Conservation (phyloP, 2,113 vertebrate genomes). For the Orycteropus afer region DNA sequence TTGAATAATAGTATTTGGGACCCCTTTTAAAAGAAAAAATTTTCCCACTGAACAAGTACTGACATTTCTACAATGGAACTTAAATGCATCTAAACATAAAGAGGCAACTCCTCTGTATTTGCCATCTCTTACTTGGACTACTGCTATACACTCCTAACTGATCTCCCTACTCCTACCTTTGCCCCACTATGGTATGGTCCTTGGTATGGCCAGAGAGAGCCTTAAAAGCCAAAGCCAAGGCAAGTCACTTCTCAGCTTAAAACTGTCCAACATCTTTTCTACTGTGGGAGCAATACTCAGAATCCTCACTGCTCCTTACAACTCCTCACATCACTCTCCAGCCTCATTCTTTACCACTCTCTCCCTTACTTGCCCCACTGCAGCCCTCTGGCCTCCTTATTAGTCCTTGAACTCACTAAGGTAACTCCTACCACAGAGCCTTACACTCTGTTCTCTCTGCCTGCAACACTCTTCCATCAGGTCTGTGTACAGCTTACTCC, state of each 20-base stretch:
- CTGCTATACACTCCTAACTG: neutral
- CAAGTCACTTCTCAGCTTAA: neutral
- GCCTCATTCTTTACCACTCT: neutral
- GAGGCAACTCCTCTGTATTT: neutral
- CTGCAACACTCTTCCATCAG: neutral
- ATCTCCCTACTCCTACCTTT: neutral
- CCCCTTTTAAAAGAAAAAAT: neutral
- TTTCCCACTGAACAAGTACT: neutral
- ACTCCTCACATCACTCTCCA: neutral
- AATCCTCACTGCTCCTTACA: neutral
- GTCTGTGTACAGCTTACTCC: neutral
- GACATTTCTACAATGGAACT: neutral
- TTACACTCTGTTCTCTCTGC: neutral
- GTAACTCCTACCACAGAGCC: neutral
- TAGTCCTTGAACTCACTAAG: neutral
- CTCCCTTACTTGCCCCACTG: neutral
- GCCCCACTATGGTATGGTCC: neutral
- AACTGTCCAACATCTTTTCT: neutral
- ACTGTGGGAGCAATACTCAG: neutral
- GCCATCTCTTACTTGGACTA: neutral
- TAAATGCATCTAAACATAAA: neutral
- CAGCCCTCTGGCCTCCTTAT: neutral
- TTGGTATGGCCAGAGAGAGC: neutral
- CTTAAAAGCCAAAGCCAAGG: neutral
- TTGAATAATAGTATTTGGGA: neutral